Conservation (phyloP, 30 jellyfish, hydroid and myxozoan species). For the Turritopsis dohrnii region DNA sequence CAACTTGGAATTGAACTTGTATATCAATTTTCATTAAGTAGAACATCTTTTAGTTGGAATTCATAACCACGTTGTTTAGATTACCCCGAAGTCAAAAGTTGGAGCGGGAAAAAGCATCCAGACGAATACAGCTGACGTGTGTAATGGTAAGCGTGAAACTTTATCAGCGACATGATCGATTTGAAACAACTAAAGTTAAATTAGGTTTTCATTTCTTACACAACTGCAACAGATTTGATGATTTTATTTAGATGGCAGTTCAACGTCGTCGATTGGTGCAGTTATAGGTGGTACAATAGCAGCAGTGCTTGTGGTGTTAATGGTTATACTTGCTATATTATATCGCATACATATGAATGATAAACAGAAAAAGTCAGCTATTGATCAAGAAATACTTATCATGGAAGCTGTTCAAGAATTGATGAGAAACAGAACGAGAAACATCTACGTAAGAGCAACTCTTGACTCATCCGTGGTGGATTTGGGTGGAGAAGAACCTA, state of each 20-base stretch:
- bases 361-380: not conserved
- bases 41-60: too few species aligned
- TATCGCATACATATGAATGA: not conserved
- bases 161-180: too few species aligned
- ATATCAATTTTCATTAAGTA: too few species aligned
- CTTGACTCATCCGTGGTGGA: constrained; percentile 3
- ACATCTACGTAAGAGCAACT: constrained; percentile 24
- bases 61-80: too few species aligned
- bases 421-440: constrained; percentile 9
- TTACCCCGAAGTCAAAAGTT: not conserved
- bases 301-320: not conserved
- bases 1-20: too few species aligned
- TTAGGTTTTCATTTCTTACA: not conserved
- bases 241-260: not conserved
- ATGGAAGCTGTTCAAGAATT: constrained; percentile 13
- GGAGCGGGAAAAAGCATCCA: not conserved
- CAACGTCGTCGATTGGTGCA: not conserved
- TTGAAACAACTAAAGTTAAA: not conserved
- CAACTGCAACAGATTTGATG: too few species aligned
- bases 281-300: not conserved
- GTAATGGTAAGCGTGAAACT: not conserved
- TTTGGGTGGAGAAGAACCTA: constrained; percentile 35
- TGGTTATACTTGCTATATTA: not conserved
- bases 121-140: not conserved
- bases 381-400: constrained; percentile 1